These are phyloP conservation scores for Calliopsis andreniformis DNA, from an alignment of 1,140 invertebrate genomes.

Conservation along the genomic window DNA sequence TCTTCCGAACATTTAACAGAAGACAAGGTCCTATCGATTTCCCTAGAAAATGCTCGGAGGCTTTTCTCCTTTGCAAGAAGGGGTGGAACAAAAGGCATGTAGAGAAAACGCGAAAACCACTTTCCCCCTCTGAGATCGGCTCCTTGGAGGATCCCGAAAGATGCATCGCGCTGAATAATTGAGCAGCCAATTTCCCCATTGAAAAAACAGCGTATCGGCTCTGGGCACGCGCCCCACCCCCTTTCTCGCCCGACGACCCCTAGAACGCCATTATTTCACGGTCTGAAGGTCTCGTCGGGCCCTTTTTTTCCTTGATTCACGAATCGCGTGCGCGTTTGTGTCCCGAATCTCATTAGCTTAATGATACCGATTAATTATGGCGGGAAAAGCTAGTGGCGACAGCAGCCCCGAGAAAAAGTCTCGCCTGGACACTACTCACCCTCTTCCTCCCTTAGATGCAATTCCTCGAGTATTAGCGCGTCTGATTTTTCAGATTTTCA, in stretches of 20 bases:
- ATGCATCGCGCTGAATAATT: constrained; percentile 58
- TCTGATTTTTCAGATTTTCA: background rate
- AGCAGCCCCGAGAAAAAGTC: background rate
- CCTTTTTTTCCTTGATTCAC: constrained; percentile 14
- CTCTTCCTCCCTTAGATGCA: background rate
- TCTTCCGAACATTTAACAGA: background rate
- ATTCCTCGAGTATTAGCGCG: background rate
- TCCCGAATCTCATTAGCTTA: constrained; percentile 63
- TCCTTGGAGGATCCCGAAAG: constrained; percentile 24
- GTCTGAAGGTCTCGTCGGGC: background rate
- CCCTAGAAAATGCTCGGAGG: background rate
- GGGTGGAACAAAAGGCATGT: background rate
- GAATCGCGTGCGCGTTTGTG: constrained; percentile 7
- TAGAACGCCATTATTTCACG: constrained; percentile 4
- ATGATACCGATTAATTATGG: constrained; percentile 68
- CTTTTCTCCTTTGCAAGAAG: background rate
- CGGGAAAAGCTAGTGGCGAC: constrained; percentile 12
- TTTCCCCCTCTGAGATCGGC: constrained; percentile 28
- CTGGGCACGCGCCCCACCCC: background rate
- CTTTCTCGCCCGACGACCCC: background rate
- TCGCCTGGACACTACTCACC: background rate
- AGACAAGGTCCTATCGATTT: constrained; percentile 18
- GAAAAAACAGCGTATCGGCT: constrained; percentile 44
- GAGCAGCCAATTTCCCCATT: constrained; percentile 57
- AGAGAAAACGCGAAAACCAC: constrained; percentile 27